Conservation (phyloP, 1,140 invertebrate genomes). For the Drosophila eugracilis region DNA sequence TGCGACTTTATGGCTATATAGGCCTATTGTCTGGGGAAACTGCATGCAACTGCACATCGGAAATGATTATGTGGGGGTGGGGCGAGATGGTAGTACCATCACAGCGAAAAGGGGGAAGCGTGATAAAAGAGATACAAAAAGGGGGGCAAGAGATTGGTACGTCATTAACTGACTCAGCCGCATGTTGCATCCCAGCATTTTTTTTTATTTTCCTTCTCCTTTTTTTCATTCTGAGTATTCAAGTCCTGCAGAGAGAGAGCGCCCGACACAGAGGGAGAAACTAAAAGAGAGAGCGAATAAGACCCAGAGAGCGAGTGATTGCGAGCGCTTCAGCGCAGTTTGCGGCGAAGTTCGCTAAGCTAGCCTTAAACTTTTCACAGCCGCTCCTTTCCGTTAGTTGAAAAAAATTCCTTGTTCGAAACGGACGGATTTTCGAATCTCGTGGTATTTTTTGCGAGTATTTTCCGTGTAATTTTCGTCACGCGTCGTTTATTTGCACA, state of each 20-base stretch:
- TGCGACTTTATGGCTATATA: slow-evolving; percentile 17
- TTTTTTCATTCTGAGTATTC: slow-evolving; percentile 5
- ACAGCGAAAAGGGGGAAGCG: not conserved
- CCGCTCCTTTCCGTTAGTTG: slow-evolving; percentile 65
- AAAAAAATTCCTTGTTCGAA: slow-evolving; percentile 74
- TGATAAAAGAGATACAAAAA: slow-evolving; percentile 4
- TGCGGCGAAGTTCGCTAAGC: slow-evolving; percentile 30
- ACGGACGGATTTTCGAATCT: slow-evolving; percentile 37
- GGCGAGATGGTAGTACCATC: not conserved
- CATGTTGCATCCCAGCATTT: slow-evolving; percentile 69
- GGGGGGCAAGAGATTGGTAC: slow-evolving; percentile 10
- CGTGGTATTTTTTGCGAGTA: slow-evolving; percentile 15
- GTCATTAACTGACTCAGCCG: slow-evolving; percentile 72
- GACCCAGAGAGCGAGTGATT: not conserved
- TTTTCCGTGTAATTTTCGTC: slow-evolving; percentile 55
- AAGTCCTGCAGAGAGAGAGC: slow-evolving; percentile 40
- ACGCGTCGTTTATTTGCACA: slow-evolving; percentile 64
- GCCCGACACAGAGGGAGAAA: slow-evolving; percentile 5
- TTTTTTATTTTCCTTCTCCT: not conserved
- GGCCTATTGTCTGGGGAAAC: slow-evolving; percentile 71
- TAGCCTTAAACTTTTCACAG: slow-evolving; percentile 30
- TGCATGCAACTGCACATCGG: slow-evolving; percentile 68
- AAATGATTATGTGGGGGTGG: slow-evolving; percentile 65
- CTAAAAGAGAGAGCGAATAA: not conserved
- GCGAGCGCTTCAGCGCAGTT: slow-evolving; percentile 35